These are phyloP conservation scores for Centroberyx gerrardi DNA, from an alignment of 2,797 vertebrate genomes.

Conservation along the genomic window DNA sequence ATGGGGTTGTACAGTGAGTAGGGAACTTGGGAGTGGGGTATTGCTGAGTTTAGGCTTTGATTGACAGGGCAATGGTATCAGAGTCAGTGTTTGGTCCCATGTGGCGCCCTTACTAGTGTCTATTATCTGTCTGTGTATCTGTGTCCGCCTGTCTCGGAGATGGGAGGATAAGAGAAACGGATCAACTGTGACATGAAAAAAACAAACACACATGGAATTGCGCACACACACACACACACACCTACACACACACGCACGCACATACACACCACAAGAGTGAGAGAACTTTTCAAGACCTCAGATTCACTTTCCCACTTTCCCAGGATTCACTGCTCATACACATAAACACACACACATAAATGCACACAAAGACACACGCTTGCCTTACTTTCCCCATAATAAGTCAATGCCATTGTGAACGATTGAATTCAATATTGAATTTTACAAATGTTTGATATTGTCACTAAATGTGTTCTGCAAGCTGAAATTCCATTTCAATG, in stretches of 20 bases:
- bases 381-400: too few relatives aligned
- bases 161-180: conserved; percentile 8
- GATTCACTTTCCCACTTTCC: too few relatives aligned
- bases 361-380: not conserved
- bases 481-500: conserved; percentile 52
- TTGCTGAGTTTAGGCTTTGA: conserved; percentile 61
- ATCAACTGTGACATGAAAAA: conserved; percentile 1
- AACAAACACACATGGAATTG: not conserved
- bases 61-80: conserved; percentile 59
- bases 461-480: conserved; percentile 52
- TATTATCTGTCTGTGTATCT: conserved; percentile 42
- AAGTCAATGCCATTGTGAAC: too few relatives aligned
- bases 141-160: conserved; percentile 29
- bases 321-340: too few relatives aligned
- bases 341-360: too few relatives aligned
- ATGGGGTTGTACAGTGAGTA: conserved; percentile 20
- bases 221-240: not conserved
- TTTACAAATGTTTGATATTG: conserved; percentile 43
- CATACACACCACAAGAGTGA: not conserved
- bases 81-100: conserved; percentile 57
- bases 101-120: conserved; percentile 38
- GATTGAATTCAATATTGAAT: too few relatives aligned
- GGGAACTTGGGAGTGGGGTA: conserved; percentile 57
- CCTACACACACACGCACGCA: not conserved
- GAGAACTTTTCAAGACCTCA: too few relatives aligned